phyloP scores from a whole-genome alignment of 2,113 vertebrate genomes.

The Corythornis madagascariensis region DNA sequence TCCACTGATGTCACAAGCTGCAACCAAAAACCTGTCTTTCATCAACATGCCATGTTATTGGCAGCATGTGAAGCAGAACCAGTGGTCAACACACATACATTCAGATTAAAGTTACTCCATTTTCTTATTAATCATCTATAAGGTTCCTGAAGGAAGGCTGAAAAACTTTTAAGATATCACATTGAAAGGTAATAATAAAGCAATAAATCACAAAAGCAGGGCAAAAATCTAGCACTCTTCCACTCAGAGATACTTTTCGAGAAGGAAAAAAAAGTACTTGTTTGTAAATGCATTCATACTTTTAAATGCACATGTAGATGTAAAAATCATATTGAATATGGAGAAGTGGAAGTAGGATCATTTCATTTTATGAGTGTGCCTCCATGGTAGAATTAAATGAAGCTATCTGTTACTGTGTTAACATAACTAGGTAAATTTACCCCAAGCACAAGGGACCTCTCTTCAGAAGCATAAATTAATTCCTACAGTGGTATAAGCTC shows the following conservation, averaged over 20 bases:
- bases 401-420: background rate
- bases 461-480: background rate
- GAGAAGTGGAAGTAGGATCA: background rate
- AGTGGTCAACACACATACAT: background rate
- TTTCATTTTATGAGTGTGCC: constrained; percentile 4
- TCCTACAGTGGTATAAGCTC: background rate
- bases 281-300: background rate
- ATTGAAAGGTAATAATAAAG: background rate
- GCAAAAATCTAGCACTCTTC: background rate
- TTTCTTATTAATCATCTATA: background rate
- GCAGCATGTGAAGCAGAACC: background rate
- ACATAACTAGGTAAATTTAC: background rate
- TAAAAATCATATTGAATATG: background rate
- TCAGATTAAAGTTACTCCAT: background rate
- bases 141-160: background rate
- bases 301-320: background rate
- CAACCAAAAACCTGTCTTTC: background rate
- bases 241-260: background rate
- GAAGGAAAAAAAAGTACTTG: background rate
- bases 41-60: rapidly evolving
- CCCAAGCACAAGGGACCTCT: background rate
- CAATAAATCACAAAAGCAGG: background rate
- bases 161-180: background rate
- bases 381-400: background rate
- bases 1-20: background rate